Base-by-base conservation (phyloP, 2,888 invertebrate genomes). In the Heteropelma amictum region DNA sequence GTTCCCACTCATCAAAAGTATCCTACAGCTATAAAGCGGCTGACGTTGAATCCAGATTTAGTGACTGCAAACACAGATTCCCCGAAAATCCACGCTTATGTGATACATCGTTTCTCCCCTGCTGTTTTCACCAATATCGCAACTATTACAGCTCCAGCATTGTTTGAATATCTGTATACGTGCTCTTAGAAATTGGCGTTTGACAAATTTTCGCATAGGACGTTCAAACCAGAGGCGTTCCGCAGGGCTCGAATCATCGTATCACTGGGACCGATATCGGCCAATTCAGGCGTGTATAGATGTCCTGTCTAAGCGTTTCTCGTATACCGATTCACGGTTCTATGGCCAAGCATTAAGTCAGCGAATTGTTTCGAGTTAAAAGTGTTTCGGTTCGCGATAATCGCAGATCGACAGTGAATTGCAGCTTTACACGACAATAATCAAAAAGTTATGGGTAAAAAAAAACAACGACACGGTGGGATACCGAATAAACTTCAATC, bases 21-120 rank as follows among this genome's bases (percentile, higher is more conserved):
- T 64, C 58, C 74, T 51, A 14, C 42, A 30, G 58, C 35, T 70
- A n/a, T n/a, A 64, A 69, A 64, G 49, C 45, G 51, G 21, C 51
- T 58, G 54, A 54, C 33, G 58, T 26, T 73, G 51, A 73, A 73
- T 73, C 26, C 58, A 68, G 67, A 61, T 73, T 69, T 58, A 64
- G 28, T 28, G 38, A 64, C 64, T 63, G 63, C 42, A 45, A 54
- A 64, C 53, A 64, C 64, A 63, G 61, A 42, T 58, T 42, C 35
- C 35, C 58, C 21, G 28, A 45, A 30, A 70, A 65, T 64, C 56
- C 38, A 30, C 23, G 30, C 63, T 7, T n/a, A n/a, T n/a, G 6
- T 40, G 14, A 49, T 49, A 61, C 64, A 68, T 68, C 58, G 30
- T 68, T 56, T 5, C 38, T 26, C 10, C 26, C 28, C 14, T 33